Evolutionary conservation across 2,113 vertebrate genomes (phyloP).

Genomic region (Datnioides undecimradiatus): DNA sequence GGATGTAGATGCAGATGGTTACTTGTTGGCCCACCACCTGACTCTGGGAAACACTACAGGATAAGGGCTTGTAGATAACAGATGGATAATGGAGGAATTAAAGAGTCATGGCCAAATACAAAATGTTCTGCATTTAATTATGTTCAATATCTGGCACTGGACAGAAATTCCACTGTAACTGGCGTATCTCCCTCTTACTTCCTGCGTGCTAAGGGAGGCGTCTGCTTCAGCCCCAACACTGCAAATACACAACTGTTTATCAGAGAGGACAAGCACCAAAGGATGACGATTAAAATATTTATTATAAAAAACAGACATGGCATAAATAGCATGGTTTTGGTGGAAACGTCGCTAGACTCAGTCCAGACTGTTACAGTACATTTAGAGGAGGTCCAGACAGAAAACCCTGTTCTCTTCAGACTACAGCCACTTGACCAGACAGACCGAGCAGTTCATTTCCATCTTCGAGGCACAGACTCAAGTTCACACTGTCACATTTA

Average conservation of each 20-base stretch:
- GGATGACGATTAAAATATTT: slow-evolving; percentile 58
- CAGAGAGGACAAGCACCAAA: background rate
- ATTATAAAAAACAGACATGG: slow-evolving; percentile 67
- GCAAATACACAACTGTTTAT: background rate
- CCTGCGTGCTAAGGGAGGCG: background rate
- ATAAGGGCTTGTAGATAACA: too few relatives aligned
- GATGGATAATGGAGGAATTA: too few relatives aligned
- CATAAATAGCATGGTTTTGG: slow-evolving; percentile 34
- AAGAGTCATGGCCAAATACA: too few relatives aligned
- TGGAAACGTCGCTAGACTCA: slow-evolving; percentile 10
- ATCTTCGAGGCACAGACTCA: background rate
- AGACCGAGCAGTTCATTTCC: background rate
- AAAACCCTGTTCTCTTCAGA: background rate
- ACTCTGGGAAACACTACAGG: too few relatives aligned
- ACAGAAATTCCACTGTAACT: too few relatives aligned
- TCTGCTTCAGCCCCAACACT: background rate
- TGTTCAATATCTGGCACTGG: background rate
- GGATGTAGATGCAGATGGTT: too few relatives aligned
- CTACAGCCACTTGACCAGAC: background rate
- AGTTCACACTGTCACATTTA: slow-evolving; percentile 1
- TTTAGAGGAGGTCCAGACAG: background rate
- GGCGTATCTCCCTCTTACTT: background rate
- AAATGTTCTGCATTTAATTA: background rate
- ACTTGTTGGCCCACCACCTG: too few relatives aligned
- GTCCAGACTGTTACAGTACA: slow-evolving; percentile 24